Percentiles rank a stretch among this genome's conserved stretches.
Evolutionary conservation across 2,888 invertebrate species (phyloP).

Genomic region (Nemoura dubitans): DNA sequence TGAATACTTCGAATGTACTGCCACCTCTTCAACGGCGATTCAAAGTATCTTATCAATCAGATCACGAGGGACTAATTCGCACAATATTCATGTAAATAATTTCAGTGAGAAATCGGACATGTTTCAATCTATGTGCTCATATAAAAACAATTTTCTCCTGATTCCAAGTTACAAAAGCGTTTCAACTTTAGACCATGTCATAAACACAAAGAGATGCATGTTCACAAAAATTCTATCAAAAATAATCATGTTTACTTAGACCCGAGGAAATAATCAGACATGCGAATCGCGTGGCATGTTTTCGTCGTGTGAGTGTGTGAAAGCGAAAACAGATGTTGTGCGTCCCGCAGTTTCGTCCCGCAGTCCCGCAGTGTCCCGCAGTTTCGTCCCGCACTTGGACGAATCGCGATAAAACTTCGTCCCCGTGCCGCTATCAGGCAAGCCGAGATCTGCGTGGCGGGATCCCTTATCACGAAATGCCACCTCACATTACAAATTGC

Average conservation of each 20-base stretch:
- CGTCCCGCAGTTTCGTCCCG: neutral
- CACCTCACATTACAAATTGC: neutral
- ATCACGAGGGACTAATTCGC: too few species aligned
- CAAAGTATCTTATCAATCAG: too few species aligned
- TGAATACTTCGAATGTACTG: too few species aligned
- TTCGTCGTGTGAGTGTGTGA: neutral
- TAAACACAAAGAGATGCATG: too few species aligned
- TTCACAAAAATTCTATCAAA: neutral
- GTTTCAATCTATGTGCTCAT: too few species aligned
- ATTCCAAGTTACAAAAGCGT: too few species aligned
- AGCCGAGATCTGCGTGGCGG: neutral
- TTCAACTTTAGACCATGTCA: too few species aligned
- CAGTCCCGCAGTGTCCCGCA: neutral
- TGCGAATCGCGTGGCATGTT: neutral
- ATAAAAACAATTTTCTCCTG: too few species aligned
- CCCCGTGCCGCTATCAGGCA: neutral
- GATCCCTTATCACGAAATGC: neutral
- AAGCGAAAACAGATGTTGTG: slow-evolving; percentile 1
- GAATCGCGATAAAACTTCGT: neutral
- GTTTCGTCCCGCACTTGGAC: neutral
- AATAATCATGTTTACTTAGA: neutral
- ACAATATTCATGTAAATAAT: too few species aligned
- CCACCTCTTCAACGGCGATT: too few species aligned
- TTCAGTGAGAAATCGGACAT: too few species aligned
- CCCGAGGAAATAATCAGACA: neutral